Base-by-base conservation (phyloP, 2,113 vertebrate genomes). In the Ophiodon elongatus region DNA sequence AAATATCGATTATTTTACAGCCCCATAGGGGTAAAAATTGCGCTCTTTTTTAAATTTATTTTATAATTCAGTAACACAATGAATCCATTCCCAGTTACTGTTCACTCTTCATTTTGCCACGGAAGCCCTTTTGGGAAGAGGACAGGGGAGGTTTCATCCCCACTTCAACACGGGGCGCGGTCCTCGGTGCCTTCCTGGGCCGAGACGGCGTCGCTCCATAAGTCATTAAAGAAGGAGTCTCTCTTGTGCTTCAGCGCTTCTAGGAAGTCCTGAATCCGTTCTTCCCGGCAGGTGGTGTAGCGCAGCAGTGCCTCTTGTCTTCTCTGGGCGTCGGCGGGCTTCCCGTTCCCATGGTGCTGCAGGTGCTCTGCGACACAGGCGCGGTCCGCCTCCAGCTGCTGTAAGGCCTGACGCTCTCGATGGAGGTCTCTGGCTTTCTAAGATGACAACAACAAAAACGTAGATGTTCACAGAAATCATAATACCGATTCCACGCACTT, bases 361-460 rank as follows among this genome's bases (percentile, higher is more conserved):
- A 98, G 94, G 89, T 95, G 95, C 85, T 97, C 93, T 19, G 94
- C 93, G 64, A 97, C 96, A 35, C 95, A 96, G 47, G 92, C 93
- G 59, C 95, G 96, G 85, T 99, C 98, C 8, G 91, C 95, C 91
- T 99, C 98, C 80, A 97, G 86, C 95, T 99, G 96, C 82, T 96
- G 96, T 0, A 87, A 92, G 76, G 90, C 95, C 94, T 96, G 96
- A 47, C 96, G 95, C 77, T 98, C 96, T 90, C 87, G 91, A 92
- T 99, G 96, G 65, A 96, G 89, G 39, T 98, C 97, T 92, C 95
- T 94, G 80, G 97, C 97, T 95, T 97, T 99, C 98, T 99, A 89
- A 14, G 90, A 92, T 6, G 2, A 50, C n/a, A 68, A 50, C 31
- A 67, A 39, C 33, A 31, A 27, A 14, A 21, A 25, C 10, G 11